Evolutionary conservation across 1,140 invertebrate species (phyloP).

Genomic region (Aphelinus certus): DNA sequence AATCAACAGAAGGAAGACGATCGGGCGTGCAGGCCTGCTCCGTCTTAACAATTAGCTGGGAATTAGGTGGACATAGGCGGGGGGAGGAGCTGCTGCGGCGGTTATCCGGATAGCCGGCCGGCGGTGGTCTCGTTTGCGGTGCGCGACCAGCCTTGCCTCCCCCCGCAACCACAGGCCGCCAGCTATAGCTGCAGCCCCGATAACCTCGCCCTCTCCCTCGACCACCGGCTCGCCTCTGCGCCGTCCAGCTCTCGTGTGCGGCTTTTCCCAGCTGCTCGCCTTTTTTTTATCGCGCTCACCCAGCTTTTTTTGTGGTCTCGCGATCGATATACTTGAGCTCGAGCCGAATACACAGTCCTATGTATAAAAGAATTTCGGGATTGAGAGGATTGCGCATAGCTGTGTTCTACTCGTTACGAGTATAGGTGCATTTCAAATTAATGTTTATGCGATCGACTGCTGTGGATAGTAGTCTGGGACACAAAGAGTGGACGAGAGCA

Average conservation of each 20-base stretch:
- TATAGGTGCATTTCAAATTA: too few relatives aligned
- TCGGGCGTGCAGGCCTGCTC: constrained; percentile 11
- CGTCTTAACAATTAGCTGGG: constrained; percentile 45
- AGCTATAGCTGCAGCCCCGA: constrained; percentile 42
- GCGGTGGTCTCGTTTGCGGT: constrained; percentile 62
- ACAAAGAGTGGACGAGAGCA: too few relatives aligned
- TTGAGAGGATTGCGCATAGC: too few relatives aligned
- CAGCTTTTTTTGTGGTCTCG: constrained; percentile 2
- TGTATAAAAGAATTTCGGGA: too few relatives aligned
- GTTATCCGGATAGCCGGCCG: constrained; percentile 65
- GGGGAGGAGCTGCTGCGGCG: constrained; percentile 54
- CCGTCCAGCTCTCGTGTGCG: constrained; percentile 35
- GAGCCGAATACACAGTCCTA: too few relatives aligned
- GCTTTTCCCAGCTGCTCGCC: constrained; percentile 26
- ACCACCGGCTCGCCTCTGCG: constrained; percentile 2
- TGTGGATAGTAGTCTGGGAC: too few relatives aligned
- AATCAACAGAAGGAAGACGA: constrained; percentile 21
- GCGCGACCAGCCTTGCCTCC: constrained; percentile 57
- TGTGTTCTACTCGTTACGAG: too few relatives aligned
- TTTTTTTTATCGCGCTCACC: constrained; percentile 33
- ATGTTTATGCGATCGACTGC: too few relatives aligned
- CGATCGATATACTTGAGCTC: too few relatives aligned
- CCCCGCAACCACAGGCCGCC: constrained; percentile 50
- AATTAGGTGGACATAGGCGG: constrained; percentile 45
- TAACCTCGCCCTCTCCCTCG: constrained; percentile 33